A percentile compares a stretch with the other conserved stretches of the same genome.
phyloP scores from a whole-genome alignment of 1,140 invertebrate species.

The Araneus ventricosus region DNA sequence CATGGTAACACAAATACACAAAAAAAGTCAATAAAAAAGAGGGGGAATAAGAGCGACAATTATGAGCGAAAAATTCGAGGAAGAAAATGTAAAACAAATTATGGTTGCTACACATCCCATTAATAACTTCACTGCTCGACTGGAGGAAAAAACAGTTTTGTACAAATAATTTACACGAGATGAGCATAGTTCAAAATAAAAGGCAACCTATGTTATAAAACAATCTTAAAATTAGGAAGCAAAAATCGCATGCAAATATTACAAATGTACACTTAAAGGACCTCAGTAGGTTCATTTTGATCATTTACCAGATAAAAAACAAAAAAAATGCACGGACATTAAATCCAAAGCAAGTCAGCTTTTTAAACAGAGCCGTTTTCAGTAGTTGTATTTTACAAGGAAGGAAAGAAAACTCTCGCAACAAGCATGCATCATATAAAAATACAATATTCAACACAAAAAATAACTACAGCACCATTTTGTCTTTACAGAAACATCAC shows the following conservation, averaged over 20 bases:
- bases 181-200: neutral
- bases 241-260: neutral
- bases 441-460: neutral
- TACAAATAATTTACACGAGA: neutral
- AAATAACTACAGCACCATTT: constrained; percentile 6
- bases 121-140: neutral
- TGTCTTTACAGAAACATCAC: neutral
- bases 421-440: neutral
- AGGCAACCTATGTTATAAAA: neutral
- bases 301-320: neutral
- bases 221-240: neutral
- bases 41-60: too few species aligned
- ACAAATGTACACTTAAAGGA: neutral
- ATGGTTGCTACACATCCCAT: neutral
- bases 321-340: neutral
- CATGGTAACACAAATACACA: neutral
- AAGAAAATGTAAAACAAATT: neutral
- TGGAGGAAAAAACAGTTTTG: neutral
- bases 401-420: neutral
- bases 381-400: neutral
- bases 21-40: neutral
- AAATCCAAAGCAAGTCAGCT: neutral
- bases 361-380: neutral
- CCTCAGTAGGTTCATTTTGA: neutral
- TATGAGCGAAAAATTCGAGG: neutral